These are phyloP conservation scores for Perca flavescens DNA, from an alignment of 2,113 vertebrate genomes.

Conservation along the genomic window DNA sequence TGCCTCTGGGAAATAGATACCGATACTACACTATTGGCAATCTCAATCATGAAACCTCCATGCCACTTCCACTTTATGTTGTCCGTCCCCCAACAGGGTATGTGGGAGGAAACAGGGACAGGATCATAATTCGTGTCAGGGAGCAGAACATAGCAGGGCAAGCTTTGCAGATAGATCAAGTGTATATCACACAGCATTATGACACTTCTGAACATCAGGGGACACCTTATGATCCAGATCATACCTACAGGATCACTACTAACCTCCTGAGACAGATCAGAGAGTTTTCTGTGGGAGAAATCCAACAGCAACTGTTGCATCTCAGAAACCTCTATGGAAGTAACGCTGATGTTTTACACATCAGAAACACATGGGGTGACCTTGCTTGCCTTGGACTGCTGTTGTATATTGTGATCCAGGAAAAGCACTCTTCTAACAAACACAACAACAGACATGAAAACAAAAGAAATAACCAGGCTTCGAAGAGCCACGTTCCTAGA, in stretches of 20 bases:
- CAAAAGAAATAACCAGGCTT: neutral
- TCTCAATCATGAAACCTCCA: constrained; percentile 4
- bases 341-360: neutral
- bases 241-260: constrained; percentile 65
- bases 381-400: constrained; percentile 71
- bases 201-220: constrained; percentile 22
- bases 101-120: constrained; percentile 57
- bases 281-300: constrained; percentile 47
- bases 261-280: constrained; percentile 62
- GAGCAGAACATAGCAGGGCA: neutral
- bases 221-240: constrained; percentile 58
- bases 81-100: neutral
- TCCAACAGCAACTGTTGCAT: neutral
- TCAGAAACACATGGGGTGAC: constrained; percentile 50
- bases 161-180: constrained; percentile 38
- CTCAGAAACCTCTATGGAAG: constrained; percentile 58
- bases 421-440: constrained; percentile 23
- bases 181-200: constrained; percentile 77
- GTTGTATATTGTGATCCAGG: constrained; percentile 63
- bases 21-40: constrained; percentile 72
- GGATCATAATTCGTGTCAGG: constrained; percentile 69
- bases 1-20: constrained; percentile 10
- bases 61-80: constrained; percentile 61
- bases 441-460: constrained; percentile 8
- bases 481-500: neutral